Base-by-base conservation (phyloP, 2,113 vertebrate species). In the human region DNA sequence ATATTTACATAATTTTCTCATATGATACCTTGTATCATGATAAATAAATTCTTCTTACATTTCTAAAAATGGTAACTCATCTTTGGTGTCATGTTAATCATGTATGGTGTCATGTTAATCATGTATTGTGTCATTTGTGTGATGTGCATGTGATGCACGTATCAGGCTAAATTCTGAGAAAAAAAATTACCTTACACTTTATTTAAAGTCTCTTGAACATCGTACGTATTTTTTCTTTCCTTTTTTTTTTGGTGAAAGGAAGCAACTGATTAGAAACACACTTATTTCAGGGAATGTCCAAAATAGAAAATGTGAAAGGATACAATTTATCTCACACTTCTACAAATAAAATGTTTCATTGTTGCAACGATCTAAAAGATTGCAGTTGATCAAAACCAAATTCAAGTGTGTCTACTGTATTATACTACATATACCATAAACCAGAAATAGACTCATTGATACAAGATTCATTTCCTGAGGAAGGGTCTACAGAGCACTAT, bases 111-210 rank as follows among this genome's bases (percentile, higher is more conserved):
- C 32, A n/a, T 20, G 40, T 40, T 59, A 35, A 76, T n/a, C 10
- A 50, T 23, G 35, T 59, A 32, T 59, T n/a, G 12, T 22, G 35
- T 27, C 32, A n/a, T 20, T 52, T 84, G 1, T 76, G 30, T 57
- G 16, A n/a, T 55, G 16, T 76, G 0, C 10, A 38, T 13, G 1
- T 86, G 5, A 6, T 17, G 6, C 9, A 23, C 0, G 2, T 35
- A 70, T 14, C 27, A 17, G 25, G 0, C 55, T 96, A 14, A 57
- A 16, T 78, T 73, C 17, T 3, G 5, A 45, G 72, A 55, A 55
- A 55, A 55, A 59, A 38, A 57, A 10, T 72, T 38, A 7, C 18
- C 43, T 85, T 35, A 81, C 2, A 6, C 12, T 96, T 80, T 91
- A 70, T 23, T 59, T 68, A 83, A 88, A 89, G 38, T 82, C 3